Evolutionary conservation across 30 jellyfish, hydroid and myxozoan genomes (phyloP), one percentile per base, ranked within the genome.

Genomic region (Chrysaora quinquecirrha): DNA sequence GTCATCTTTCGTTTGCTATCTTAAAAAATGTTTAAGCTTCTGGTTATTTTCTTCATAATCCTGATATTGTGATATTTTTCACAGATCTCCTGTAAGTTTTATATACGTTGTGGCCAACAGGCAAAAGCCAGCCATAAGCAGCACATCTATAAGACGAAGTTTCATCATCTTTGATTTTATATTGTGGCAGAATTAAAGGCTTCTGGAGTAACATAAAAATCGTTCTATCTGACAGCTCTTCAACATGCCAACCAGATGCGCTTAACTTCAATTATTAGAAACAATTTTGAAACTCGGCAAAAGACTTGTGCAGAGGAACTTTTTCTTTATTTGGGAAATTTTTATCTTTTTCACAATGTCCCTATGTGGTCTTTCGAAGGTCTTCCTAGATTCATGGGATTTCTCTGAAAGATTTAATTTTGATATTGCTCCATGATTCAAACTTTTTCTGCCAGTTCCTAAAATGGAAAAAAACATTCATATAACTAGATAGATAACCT

Each of bases 81-180:
- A 76, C 35, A 24, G 81, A 30, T 23, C 80, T 76, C 23, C 34
- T 52, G 34, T 30, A 20, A 4, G 23, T 23, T 30, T 76, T 30
- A 20, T 76, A 76, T 65, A 76, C 14, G 2, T 10, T 19, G 49
- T 34, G 79, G 32, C 30, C 65, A 58, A 50, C 80, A 16, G 88
- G 88, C 38, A 76, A 48, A 61, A 61, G 46, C 64, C 66, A 58
- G 18, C 83, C 88, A 76, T 52, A 60, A 2, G 70, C 48, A 54
- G 70, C 67, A 76, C 80, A 76, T 18, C 66, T 76, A 28, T 56
- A 76, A 4, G 62, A 19, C 79, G 56, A 60, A 47, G 25, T 76
- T 33, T 76, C 88, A 76, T 76, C 66, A 20, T 24, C 82, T 50
- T 35, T 48, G 25, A 73, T 52, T 30, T 73, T 77, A 22, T 18